Percentiles rank a stretch among this genome's conserved stretches.
phyloP scores from a whole-genome alignment of 2,797 vertebrate genomes.

The Notoglanidium macrostoma region DNA sequence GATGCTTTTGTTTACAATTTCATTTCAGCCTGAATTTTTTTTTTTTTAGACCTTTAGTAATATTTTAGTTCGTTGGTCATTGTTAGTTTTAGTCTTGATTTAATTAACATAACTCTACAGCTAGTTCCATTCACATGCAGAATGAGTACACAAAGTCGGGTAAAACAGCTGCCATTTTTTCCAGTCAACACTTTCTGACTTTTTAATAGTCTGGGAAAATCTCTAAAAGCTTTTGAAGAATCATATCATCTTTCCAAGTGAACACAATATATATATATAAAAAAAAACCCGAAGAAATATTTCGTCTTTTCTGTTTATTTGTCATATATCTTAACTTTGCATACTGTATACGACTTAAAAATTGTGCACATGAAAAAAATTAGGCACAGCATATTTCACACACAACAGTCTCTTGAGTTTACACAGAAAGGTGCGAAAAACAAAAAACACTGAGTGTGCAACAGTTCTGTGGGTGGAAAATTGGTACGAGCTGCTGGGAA shows the following conservation, averaged over 20 bases:
- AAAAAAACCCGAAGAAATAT: neutral
- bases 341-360: neutral
- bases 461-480: no score
- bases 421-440: no score
- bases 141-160: neutral
- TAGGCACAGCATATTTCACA: no score
- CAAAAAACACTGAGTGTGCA: no score
- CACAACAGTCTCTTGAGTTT: no score
- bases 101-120: neutral
- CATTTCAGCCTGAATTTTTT: neutral
- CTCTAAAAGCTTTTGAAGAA: neutral
- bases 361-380: no score
- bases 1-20: neutral
- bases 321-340: neutral
- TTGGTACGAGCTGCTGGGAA: no score
- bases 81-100: neutral
- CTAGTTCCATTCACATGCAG: neutral
- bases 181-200: neutral
- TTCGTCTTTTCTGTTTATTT: no score
- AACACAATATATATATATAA: neutral
- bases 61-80: neutral
- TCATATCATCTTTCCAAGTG: neutral
- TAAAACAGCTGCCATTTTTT: neutral
- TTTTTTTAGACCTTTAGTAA: neutral
- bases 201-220: neutral